Evolutionary conservation across 2,113 vertebrate species (phyloP).

Genomic region (Eolophus roseicapilla): DNA sequence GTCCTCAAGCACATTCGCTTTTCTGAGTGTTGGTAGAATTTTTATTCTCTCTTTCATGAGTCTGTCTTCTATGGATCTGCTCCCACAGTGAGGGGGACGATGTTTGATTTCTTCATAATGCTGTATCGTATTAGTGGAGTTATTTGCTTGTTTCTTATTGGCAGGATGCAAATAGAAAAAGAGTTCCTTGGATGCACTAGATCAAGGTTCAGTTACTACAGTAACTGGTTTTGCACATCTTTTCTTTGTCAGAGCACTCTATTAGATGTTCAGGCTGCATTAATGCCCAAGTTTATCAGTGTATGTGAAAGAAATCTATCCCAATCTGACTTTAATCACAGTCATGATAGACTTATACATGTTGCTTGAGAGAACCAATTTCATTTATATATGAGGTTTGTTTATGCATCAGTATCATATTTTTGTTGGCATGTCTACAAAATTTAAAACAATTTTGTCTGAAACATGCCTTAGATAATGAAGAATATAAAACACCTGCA

Average conservation of each 20-base stretch:
- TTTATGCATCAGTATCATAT: not conserved
- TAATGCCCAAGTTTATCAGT: not conserved
- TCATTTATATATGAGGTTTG: not conserved
- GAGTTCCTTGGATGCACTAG: not conserved
- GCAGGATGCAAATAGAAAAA: not conserved
- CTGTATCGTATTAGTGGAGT: not conserved
- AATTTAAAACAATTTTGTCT: not conserved
- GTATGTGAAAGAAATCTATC: not conserved
- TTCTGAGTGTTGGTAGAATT: not conserved
- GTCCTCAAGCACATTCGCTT: not conserved
- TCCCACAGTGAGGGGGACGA: not conserved
- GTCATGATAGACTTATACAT: rapidly evolving
- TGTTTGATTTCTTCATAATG: not conserved
- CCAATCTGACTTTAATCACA: not conserved
- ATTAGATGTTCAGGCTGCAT: not conserved
- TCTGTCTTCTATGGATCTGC: not conserved
- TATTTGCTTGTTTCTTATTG: not conserved
- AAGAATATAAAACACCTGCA: not conserved
- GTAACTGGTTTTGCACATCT: not conserved
- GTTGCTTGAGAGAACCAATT: not conserved
- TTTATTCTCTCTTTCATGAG: not conserved
- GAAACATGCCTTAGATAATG: not conserved
- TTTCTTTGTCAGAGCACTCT: not conserved
- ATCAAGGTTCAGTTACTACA: not conserved
- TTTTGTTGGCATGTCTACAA: not conserved